A percentile compares a stretch with the other conserved stretches of the same genome.
phyloP scores from a whole-genome alignment of 2,113 vertebrate genomes.

The Anhinga rufa region DNA sequence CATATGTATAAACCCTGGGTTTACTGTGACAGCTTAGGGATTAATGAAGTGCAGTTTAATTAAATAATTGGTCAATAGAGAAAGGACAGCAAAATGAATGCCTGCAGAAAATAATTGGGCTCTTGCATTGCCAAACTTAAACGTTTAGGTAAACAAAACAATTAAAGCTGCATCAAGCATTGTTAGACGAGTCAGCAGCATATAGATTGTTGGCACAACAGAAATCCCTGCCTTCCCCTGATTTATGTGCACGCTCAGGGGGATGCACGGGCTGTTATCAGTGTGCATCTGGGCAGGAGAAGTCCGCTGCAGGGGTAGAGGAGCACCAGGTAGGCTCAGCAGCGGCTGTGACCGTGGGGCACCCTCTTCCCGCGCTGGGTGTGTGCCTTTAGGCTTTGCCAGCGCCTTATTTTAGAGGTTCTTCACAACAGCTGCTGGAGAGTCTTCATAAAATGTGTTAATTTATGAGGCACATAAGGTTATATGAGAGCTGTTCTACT shows the following conservation, averaged over 20 bases:
- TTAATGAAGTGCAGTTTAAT: slow-evolving; percentile 76
- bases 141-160: slow-evolving; percentile 68
- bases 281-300: neutral
- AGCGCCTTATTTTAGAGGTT: neutral
- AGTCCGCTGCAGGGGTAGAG: slow-evolving; percentile 3
- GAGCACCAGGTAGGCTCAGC: neutral
- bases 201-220: slow-evolving; percentile 34
- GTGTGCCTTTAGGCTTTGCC: neutral
- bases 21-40: slow-evolving; percentile 47
- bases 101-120: slow-evolving; percentile 61
- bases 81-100: slow-evolving; percentile 58
- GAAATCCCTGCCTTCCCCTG: neutral
- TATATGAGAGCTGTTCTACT: slow-evolving; percentile 30
- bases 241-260: neutral
- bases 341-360: neutral
- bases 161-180: slow-evolving; percentile 64
- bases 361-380: neutral
- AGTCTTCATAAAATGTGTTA: slow-evolving; percentile 15
- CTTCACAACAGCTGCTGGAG: slow-evolving; percentile 1
- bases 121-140: slow-evolving; percentile 57
- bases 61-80: slow-evolving; percentile 75
- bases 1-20: slow-evolving; percentile 26
- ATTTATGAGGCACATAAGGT: slow-evolving; percentile 51
- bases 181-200: slow-evolving; percentile 21
- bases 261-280: neutral